Base-by-base conservation (phyloP, 2,113 vertebrate species). In the Urocolius indicus region DNA sequence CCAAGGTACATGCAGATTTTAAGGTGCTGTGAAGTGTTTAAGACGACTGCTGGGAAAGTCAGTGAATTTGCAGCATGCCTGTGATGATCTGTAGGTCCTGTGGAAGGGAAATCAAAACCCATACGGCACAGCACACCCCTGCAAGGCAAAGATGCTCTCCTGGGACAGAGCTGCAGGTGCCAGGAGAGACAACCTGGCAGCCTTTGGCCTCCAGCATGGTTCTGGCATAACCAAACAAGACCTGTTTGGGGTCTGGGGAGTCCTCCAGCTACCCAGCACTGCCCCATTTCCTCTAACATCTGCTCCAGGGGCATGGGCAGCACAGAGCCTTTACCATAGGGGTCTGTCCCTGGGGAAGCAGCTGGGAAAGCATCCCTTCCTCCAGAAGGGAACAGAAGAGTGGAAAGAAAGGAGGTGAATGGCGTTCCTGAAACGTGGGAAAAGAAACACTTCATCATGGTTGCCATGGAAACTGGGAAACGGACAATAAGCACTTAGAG, bases 401-500 rank as follows among this genome's bases (percentile, higher is more conserved):
- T 66, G 69, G 69, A 73, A 91, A 92, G 55, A 71, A 77, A 91
- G 61, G 29, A 93, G 45, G 23, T 81, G 77, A 96, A 96, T 89
- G 76, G 38, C 73, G 90, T 94, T 93, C 94, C 89, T 91, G 84
- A 93, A 84, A 91, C 4, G 5, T 92, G 80, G 57, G 68, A 72
- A 89, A 93, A 92, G 68, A 91, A 94, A 79, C 3, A 34, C 87
- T 92, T 95, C 72, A 26, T 84, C 49, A 73, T 34, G 77, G 94
- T 96, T 95, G 58, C 54, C 78, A 69, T 66, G 77, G 96, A 82
- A 96, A 97, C 93, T 87, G 59, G 34, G 54, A 93, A 93, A 89
- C 38, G 96, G 96, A 96, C 96, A 96, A 85, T 94, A 87, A 93
- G 89, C 75, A 79, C 81, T 93, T 68, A 36, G 32, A 78, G 62